Conservation (phyloP, 2,888 invertebrate species). For the Cantharis rufa region DNA sequence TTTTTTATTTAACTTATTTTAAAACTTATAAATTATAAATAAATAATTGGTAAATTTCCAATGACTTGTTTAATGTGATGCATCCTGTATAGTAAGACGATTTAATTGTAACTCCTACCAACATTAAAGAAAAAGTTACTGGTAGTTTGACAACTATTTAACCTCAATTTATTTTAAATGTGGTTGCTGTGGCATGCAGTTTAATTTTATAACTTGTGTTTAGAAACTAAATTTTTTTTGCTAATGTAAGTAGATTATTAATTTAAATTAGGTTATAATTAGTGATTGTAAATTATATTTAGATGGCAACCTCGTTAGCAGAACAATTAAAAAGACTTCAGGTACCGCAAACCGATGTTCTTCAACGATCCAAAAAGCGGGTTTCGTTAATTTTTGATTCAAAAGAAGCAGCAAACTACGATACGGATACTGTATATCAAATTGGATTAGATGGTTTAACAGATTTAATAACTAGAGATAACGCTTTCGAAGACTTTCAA, state of each 20-base stretch:
- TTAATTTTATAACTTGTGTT: background rate
- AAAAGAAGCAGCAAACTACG: constrained; percentile 85
- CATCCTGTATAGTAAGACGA: too few relatives aligned
- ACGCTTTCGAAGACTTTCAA: constrained; percentile 73
- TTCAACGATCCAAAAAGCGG: constrained; percentile 70
- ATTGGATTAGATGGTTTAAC: constrained; percentile 85
- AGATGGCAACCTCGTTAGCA: constrained; percentile 68
- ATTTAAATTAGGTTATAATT: background rate
- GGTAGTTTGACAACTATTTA: background rate
- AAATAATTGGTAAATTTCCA: too few relatives aligned
- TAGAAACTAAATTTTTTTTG: background rate
- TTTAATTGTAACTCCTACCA: too few relatives aligned
- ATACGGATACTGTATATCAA: constrained; percentile 82
- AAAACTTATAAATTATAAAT: too few relatives aligned
- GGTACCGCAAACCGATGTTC: constrained; percentile 73
- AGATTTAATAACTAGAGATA: constrained; percentile 77
- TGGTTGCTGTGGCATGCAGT: background rate
- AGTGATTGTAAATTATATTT: background rate
- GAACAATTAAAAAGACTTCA: constrained; percentile 77
- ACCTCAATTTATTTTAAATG: background rate
- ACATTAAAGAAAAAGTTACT: too few relatives aligned
- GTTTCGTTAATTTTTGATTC: constrained; percentile 88
- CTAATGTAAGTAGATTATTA: background rate
- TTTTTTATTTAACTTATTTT: too few relatives aligned
- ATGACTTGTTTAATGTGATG: too few relatives aligned